Evolutionary conservation across 2,113 vertebrate genomes (phyloP).

Genomic region (Sapajus apella): DNA sequence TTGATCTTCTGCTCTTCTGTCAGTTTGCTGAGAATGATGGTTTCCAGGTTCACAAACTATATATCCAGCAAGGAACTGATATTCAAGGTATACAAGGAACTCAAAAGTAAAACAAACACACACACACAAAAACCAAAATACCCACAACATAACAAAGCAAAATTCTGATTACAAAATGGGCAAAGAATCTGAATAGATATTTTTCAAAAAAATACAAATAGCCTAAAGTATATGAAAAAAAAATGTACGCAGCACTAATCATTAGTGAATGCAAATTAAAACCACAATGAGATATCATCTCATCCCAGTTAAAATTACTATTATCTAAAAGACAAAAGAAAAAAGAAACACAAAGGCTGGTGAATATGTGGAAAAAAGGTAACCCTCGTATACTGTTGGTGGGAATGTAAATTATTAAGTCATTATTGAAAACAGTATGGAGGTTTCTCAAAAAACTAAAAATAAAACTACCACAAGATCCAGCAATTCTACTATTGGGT

Average conservation of each 20-base stretch:
- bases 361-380: not conserved
- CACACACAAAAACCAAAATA: not conserved
- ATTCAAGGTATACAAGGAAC: not conserved
- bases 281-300: not conserved
- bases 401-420: not conserved
- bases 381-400: not conserved
- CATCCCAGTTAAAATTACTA: not conserved
- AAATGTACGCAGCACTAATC: not conserved
- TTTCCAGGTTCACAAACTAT: no score
- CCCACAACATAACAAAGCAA: not conserved
- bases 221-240: not conserved
- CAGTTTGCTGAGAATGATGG: no score
- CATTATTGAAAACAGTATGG: not conserved
- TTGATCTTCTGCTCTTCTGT: no score
- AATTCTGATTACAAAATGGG: not conserved
- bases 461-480: not conserved
- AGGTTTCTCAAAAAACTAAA: not conserved
- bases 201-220: not conserved
- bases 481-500: not conserved
- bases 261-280: not conserved
- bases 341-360: not conserved
- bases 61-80: not conserved
- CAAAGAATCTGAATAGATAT: not conserved
- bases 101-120: not conserved
- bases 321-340: not conserved